These are phyloP conservation scores for Paramormyrops hopkinsi DNA, from an alignment of 2,797 vertebrate species.

Conservation along the genomic window DNA sequence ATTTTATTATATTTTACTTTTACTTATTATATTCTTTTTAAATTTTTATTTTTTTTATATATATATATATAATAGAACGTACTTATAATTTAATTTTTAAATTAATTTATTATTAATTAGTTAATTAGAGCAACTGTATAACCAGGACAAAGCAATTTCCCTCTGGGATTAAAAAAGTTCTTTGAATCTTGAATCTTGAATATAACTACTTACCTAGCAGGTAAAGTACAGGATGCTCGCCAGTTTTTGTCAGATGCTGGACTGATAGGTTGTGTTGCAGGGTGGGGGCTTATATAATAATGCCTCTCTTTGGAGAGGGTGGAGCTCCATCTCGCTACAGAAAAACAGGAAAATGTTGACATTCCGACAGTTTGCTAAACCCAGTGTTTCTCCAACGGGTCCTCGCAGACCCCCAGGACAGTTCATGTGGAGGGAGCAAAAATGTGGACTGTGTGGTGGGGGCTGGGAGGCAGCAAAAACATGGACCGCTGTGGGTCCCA, in stretches of 20 bases:
- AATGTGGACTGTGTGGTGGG: neutral
- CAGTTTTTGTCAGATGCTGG: constrained; percentile 59
- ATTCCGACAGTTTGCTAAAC: neutral
- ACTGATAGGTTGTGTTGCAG: constrained; percentile 38
- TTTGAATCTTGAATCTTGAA: neutral
- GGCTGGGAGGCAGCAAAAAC: neutral
- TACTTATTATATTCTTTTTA: too few relatives aligned
- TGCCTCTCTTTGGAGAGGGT: constrained; percentile 36
- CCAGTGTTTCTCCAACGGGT: neutral
- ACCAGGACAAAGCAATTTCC: too few relatives aligned
- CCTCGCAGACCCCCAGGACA: neutral
- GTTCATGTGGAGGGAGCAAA: neutral
- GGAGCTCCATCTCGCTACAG: neutral
- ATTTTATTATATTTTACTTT: too few relatives aligned
- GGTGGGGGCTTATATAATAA: constrained; percentile 7
- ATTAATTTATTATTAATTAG: too few relatives aligned
- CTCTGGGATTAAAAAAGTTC: too few relatives aligned
- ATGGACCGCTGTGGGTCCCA: neutral
- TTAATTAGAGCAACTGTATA: too few relatives aligned
- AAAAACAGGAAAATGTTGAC: neutral
- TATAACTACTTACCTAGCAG: constrained; percentile 53
- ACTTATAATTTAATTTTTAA: too few relatives aligned
- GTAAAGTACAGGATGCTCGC: constrained; percentile 58
- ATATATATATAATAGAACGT: too few relatives aligned
- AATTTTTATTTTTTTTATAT: too few relatives aligned